A percentile compares a stretch with the other conserved stretches of the same genome.
phyloP scores from a whole-genome alignment of 2,113 vertebrate species.

The Coptodon rendalli region DNA sequence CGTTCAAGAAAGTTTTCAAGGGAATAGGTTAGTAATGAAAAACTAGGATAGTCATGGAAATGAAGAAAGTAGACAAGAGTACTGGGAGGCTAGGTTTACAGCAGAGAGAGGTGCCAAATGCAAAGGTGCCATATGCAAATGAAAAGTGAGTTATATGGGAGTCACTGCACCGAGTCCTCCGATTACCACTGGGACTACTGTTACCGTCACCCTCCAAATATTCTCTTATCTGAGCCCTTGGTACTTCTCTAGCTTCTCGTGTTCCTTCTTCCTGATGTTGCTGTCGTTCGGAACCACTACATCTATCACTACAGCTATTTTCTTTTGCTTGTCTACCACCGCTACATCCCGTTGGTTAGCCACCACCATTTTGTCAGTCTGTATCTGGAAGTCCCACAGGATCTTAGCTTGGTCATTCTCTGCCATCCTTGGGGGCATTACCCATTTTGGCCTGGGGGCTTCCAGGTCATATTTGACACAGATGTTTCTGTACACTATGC shows the following conservation, averaged over 20 bases:
- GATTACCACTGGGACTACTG: not conserved
- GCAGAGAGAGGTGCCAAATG: not conserved
- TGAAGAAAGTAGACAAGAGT: not conserved
- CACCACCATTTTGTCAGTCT: not conserved
- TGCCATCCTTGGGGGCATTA: not conserved
- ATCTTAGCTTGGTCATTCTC: not conserved
- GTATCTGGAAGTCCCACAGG: too few species aligned
- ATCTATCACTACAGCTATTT: not conserved
- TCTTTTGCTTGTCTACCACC: not conserved
- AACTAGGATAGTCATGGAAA: not conserved
- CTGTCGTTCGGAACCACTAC: not conserved
- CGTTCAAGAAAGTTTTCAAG: not conserved
- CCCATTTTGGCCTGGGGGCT: not conserved
- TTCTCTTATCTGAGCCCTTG: not conserved
- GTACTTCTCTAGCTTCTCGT: not conserved
- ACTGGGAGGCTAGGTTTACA: not conserved
- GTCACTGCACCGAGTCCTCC: not conserved
- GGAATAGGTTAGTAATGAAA: not conserved
- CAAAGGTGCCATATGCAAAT: not conserved
- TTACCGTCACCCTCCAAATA: not conserved
- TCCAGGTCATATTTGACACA: not conserved
- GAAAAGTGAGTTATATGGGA: not conserved
- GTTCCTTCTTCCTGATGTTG: not conserved
- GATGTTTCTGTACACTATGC: not conserved
- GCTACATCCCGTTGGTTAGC: not conserved